phyloP scores from a whole-genome alignment of 2,888 invertebrate genomes.

The Drosophila neotestacea region DNA sequence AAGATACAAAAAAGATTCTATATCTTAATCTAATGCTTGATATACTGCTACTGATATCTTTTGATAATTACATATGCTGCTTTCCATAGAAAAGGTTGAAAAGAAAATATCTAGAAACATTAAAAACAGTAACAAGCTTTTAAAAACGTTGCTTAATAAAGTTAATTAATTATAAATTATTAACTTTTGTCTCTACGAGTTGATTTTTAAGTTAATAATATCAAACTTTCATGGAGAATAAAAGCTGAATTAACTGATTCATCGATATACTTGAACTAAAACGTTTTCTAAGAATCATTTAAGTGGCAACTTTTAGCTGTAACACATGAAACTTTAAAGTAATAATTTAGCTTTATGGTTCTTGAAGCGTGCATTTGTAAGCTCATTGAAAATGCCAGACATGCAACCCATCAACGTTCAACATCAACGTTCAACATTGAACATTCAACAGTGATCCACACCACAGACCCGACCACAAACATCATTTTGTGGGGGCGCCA shows the following conservation, averaged over 20 bases:
- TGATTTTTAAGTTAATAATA: too few relatives aligned
- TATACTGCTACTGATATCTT: too few relatives aligned
- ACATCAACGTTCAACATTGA: constrained; percentile 11
- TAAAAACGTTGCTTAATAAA: too few relatives aligned
- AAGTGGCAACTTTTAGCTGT: constrained; percentile 21
- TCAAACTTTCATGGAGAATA: not conserved
- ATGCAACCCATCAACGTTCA: constrained; percentile 35
- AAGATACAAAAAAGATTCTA: too few relatives aligned
- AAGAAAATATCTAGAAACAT: too few relatives aligned
- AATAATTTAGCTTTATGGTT: not conserved
- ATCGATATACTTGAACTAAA: not conserved
- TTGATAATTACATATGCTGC: too few relatives aligned
- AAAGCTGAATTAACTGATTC: not conserved
- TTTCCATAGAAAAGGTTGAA: too few relatives aligned
- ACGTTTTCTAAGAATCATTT: not conserved
- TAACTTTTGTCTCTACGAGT: too few relatives aligned
- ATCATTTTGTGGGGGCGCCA: constrained; percentile 45
- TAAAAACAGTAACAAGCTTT: too few relatives aligned
- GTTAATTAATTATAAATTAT: too few relatives aligned
- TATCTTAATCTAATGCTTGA: too few relatives aligned
- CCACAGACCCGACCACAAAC: constrained; percentile 3
- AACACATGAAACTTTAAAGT: not conserved
- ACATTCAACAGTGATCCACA: constrained; percentile 19
- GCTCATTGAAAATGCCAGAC: constrained; percentile 57
- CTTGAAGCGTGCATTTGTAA: constrained; percentile 21